A percentile compares a stretch with the other conserved stretches of the same genome.
These are phyloP conservation scores for Pteropus rufus DNA, from an alignment of 2,797 vertebrate species.

Conservation along the genomic window DNA sequence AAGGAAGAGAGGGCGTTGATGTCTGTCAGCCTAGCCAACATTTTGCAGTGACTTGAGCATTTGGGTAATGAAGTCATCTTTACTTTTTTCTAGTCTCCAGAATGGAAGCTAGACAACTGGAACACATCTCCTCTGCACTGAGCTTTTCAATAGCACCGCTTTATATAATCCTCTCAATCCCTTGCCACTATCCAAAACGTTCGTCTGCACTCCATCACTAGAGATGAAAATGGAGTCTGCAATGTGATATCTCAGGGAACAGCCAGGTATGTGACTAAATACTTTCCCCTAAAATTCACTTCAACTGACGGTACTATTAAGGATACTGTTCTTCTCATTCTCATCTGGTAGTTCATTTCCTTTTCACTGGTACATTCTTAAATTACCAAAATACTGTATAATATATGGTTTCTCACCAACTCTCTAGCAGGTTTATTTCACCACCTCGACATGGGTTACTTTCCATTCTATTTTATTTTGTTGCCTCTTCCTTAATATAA, in stretches of 20 bases:
- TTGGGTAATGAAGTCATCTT: conserved; percentile 42
- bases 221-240: conserved; percentile 61
- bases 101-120: background rate
- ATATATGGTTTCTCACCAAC: conserved; percentile 54
- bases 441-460: conserved; percentile 3
- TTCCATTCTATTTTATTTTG: conserved; percentile 5
- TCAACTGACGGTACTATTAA: background rate
- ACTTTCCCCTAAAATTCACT: conserved; percentile 39
- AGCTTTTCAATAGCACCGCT: background rate
- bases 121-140: background rate
- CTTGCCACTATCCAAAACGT: conserved; percentile 12
- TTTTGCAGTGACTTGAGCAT: conserved; percentile 17
- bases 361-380: conserved; percentile 57
- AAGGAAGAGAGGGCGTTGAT: background rate
- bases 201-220: conserved; percentile 46
- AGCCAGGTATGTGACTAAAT: conserved; percentile 67
- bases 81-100: conserved; percentile 44
- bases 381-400: conserved; percentile 62
- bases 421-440: conserved; percentile 54
- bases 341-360: conserved; percentile 28
- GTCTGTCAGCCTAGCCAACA: background rate
- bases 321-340: conserved; percentile 36
- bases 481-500: conserved; percentile 12
- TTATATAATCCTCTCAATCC: background rate
- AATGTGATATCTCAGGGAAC: conserved; percentile 54